Evolutionary conservation across 2,113 vertebrate genomes (phyloP).

Genomic region (Misgurnus mizolepis): DNA sequence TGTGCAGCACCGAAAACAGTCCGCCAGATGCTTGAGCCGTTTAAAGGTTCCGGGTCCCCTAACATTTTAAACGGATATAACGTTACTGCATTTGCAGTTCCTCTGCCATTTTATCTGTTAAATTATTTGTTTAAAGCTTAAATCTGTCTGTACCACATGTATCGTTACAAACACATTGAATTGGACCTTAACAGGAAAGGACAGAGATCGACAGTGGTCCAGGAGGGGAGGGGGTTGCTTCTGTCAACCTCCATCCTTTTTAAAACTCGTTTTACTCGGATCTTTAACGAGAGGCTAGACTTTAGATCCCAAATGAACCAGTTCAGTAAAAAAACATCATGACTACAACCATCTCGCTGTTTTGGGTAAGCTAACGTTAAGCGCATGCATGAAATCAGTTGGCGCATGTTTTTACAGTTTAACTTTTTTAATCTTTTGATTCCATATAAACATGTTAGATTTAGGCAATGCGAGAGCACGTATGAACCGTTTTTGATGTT

Average conservation of each 20-base stretch:
- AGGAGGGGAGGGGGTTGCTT: background rate
- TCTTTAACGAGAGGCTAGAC: background rate
- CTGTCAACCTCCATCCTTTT: conserved; percentile 13
- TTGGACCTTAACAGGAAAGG: background rate
- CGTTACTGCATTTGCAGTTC: background rate
- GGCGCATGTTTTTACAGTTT: background rate
- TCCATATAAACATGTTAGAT: background rate
- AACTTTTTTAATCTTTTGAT: background rate
- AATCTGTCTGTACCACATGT: background rate
- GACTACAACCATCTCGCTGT: background rate
- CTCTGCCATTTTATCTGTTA: background rate
- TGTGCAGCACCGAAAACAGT: conserved; percentile 34
- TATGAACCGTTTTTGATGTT: background rate
- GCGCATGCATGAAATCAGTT: background rate
- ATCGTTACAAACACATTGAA: background rate
- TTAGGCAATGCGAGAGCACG: background rate
- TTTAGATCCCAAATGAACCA: background rate
- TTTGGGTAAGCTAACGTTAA: background rate
- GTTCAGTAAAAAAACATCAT: background rate
- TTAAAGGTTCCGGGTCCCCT: conserved; percentile 30
- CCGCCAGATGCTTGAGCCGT: background rate
- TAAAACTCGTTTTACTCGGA: background rate
- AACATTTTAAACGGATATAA: background rate
- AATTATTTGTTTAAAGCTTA: background rate
- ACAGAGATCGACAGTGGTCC: background rate